Evolutionary conservation across 2,888 invertebrate genomes (phyloP).

Genomic region (Alcis repandata): DNA sequence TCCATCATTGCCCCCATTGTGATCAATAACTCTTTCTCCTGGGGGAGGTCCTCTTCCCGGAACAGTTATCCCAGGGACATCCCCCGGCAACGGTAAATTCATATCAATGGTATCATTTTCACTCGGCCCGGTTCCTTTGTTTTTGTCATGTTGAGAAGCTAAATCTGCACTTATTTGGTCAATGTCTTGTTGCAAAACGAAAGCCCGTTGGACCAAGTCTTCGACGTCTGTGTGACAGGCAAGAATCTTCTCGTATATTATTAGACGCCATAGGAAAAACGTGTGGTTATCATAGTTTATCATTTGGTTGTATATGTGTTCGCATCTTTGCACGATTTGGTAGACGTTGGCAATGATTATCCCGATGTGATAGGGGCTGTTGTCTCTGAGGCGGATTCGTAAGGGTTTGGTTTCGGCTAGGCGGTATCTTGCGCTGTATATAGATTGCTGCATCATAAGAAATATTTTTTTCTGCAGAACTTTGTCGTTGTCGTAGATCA

Average conservation of each 20-base stretch:
- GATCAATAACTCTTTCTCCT: too few species aligned
- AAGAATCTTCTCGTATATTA: slow-evolving; percentile 7
- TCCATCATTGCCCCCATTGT: too few species aligned
- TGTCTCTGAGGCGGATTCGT: not conserved
- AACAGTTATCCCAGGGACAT: too few species aligned
- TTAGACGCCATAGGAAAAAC: not conserved
- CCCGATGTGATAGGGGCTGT: not conserved
- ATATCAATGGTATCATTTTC: too few species aligned
- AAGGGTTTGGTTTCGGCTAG: slow-evolving; percentile 4
- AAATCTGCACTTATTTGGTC: too few species aligned
- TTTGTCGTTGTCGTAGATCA: too few species aligned
- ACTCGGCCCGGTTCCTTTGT: too few species aligned
- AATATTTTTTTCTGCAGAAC: not conserved
- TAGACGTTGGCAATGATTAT: slow-evolving; percentile 10
- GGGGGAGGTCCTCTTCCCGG: too few species aligned
- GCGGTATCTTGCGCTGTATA: slow-evolving; percentile 1
- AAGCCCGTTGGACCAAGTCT: not conserved
- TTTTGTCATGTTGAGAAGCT: too few species aligned
- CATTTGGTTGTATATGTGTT: slow-evolving; percentile 9
- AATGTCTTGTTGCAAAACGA: too few species aligned
- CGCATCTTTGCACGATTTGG: not conserved
- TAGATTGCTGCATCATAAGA: not conserved
- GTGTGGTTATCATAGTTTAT: not conserved
- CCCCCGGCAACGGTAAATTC: too few species aligned
- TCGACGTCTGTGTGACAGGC: slow-evolving; percentile 5